Evolutionary conservation across 2,113 vertebrate species (phyloP).

Genomic region (Pheucticus melanocephalus): DNA sequence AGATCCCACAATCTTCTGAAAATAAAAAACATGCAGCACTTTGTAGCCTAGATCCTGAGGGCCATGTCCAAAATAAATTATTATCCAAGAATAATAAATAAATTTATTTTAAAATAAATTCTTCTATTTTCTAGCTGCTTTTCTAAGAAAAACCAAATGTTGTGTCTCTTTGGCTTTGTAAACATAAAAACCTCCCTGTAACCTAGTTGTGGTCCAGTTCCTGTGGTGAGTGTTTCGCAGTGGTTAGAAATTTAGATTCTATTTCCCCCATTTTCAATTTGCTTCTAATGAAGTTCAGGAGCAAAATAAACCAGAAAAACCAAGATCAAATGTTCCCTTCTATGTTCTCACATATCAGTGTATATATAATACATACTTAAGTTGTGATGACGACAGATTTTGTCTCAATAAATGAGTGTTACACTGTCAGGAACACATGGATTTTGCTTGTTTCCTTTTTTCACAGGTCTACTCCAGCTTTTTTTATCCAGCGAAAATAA

Average conservation of each 20-base stretch:
- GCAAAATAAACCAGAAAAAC: not conserved
- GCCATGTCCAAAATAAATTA: not conserved
- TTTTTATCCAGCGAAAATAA: not conserved
- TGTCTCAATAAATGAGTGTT: not conserved
- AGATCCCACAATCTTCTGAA: not conserved
- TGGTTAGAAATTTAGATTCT: not conserved
- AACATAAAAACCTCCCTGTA: not conserved
- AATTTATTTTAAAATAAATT: not conserved
- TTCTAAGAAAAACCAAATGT: not conserved
- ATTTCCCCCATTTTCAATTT: not conserved
- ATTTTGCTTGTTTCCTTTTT: not conserved
- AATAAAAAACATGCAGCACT: not conserved
- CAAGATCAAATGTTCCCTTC: not conserved
- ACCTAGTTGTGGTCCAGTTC: not conserved
- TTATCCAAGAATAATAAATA: too few relatives aligned
- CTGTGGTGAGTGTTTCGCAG: not conserved
- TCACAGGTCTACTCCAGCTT: not conserved
- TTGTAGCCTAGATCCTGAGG: not conserved
- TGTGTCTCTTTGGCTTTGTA: not conserved
- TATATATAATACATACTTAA: accelerated
- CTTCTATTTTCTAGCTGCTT: not conserved
- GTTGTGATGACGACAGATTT: not conserved
- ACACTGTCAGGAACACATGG: not conserved
- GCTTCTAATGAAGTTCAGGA: not conserved
- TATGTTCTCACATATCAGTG: not conserved